These are phyloP conservation scores for Plagodis dolabraria DNA, from an alignment of 2,888 invertebrate species.

Conservation along the genomic window DNA sequence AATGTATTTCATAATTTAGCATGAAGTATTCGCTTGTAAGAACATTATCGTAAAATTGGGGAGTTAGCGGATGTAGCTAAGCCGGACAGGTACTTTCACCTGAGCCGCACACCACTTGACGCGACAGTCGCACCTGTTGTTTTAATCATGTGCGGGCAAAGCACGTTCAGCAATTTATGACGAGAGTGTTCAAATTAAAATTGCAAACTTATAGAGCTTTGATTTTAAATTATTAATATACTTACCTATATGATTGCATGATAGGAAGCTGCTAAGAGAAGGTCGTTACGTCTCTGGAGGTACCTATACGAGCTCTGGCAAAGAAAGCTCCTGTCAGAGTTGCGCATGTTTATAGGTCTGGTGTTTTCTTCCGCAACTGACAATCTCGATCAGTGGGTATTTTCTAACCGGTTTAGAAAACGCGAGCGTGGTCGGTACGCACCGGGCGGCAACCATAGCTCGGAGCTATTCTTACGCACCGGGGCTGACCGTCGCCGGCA, in stretches of 20 bases:
- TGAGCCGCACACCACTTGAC: slow-evolving; percentile 42
- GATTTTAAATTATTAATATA: slow-evolving; percentile 6
- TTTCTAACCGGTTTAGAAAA: slow-evolving; percentile 85
- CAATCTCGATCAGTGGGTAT: slow-evolving; percentile 83
- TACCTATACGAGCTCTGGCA: slow-evolving; percentile 40
- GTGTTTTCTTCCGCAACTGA: slow-evolving; percentile 80
- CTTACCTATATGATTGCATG: slow-evolving; percentile 17
- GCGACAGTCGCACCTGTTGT: slow-evolving; percentile 50
- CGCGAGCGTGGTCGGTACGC: slow-evolving; percentile 60
- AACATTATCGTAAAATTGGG: slow-evolving; percentile 36
- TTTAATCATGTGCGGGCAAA: slow-evolving; percentile 48
- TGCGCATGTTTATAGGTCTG: slow-evolving; percentile 68
- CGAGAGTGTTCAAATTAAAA: slow-evolving; percentile 30
- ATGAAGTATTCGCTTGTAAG: neutral
- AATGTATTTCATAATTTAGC: neutral
- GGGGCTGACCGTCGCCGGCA: slow-evolving; percentile 36
- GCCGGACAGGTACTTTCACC: slow-evolving; percentile 67
- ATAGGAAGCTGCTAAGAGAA: slow-evolving; percentile 6
- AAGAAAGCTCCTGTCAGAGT: slow-evolving; percentile 66
- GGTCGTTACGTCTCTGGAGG: neutral
- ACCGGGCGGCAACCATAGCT: slow-evolving; percentile 36
- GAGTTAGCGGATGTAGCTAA: slow-evolving; percentile 69
- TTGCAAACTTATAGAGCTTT: slow-evolving; percentile 15
- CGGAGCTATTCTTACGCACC: slow-evolving; percentile 56
- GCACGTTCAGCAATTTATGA: slow-evolving; percentile 45